Base-by-base conservation (phyloP, 2,888 invertebrate genomes). In the Macrostomum cliftonense region DNA sequence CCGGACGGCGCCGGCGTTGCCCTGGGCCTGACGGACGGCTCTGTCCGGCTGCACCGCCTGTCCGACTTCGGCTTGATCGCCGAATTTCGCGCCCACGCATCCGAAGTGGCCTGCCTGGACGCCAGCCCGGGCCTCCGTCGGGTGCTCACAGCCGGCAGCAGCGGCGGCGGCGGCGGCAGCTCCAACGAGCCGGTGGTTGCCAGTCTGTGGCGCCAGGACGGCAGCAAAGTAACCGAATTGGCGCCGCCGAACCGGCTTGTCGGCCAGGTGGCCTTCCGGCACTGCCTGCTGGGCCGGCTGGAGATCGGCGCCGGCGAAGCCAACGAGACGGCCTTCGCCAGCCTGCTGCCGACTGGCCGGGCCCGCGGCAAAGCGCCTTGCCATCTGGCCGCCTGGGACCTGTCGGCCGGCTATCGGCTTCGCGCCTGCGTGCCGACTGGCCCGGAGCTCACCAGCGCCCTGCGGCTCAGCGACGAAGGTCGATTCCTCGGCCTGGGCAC, bases 401-500 rank as follows among this genome's bases (percentile, higher is more conserved):
- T 40, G 40, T 17, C 17, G 16, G 19, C 16, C 9, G 19, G 28
- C 28, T 28, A 28, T 9, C 4, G 28, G 28, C 28, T 28, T 4
- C 28, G 28, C 28, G 28, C 28, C 28, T 28, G 28, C 28, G 28
- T 28, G 28, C 9, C 28, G 5, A 28, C 28, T 9, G 28, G 28
- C 2, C 20, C 28, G 21, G 45, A 45, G 14, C 36, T 45, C n/a
- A 17, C 37, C 7, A 38, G 20, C 37, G 17, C 37, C n/a, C n/a
- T 45, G 14, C 37, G 37, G 2, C 37, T 85, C 21, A 71, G 71
- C 51, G 83, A 87, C 67, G 87, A 93, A 73, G 93, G 93, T 0
- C 75, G 83, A 52, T 95, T 84, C 71, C 77, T 91, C 1, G 68
- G 63, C 37, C 78, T 87, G 14, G 93, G 91, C 11, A 87, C 87